A percentile compares a stretch with the other conserved stretches of the same genome.
These are phyloP conservation scores for Polypedilum vanderplanki DNA, from an alignment of 1,140 invertebrate species.

Conservation along the genomic window DNA sequence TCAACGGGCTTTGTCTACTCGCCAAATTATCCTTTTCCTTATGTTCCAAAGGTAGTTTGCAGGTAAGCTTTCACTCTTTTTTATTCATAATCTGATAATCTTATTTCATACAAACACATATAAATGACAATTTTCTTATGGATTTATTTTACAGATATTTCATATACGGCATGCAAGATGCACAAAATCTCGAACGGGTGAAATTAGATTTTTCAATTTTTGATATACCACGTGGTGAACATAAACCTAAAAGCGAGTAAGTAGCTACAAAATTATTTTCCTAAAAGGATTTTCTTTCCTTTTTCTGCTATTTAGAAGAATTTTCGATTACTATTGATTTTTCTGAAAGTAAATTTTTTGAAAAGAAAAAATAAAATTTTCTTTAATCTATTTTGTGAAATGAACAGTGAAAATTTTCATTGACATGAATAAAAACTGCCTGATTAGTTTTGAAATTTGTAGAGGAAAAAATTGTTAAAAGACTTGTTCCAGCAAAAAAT, in stretches of 20 bases:
- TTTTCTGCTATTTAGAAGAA: too few species aligned
- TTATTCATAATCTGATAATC: too few species aligned
- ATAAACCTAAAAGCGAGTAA: constrained; percentile 45
- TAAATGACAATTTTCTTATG: too few species aligned
- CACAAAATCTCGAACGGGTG: constrained; percentile 88
- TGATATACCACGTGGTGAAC: constrained; percentile 76
- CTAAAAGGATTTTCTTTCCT: neutral
- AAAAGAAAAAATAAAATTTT: too few species aligned
- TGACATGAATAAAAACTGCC: neutral
- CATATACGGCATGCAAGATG: constrained; percentile 94
- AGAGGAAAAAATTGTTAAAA: neutral
- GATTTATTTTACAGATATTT: constrained; percentile 67
- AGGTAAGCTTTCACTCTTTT: constrained; percentile 48
- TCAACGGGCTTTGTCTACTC: constrained; percentile 85
- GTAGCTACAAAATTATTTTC: constrained; percentile 30
- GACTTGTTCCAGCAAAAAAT: neutral
- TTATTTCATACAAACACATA: too few species aligned
- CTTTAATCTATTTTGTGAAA: neutral
- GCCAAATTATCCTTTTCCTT: constrained; percentile 91
- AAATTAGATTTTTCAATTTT: constrained; percentile 80
- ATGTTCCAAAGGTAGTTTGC: constrained; percentile 91
- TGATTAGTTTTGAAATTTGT: neutral
- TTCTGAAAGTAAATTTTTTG: too few species aligned
- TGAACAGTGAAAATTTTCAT: neutral
- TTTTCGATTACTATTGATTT: too few species aligned